These are phyloP conservation scores for Orthosia cruda DNA, from an alignment of 2,888 invertebrate species.

Conservation along the genomic window DNA sequence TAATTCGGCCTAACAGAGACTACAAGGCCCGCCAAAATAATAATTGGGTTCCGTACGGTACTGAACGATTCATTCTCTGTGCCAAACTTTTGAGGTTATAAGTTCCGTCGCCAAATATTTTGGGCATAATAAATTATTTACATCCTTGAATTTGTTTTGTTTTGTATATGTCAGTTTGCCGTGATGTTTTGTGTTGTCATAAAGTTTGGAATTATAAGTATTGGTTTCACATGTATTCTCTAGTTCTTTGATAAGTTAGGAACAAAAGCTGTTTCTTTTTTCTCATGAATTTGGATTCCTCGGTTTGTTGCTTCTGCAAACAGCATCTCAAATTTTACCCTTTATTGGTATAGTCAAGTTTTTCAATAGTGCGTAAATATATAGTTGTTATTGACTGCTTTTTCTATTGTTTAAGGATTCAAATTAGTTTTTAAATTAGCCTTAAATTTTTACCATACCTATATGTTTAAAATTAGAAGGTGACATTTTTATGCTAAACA, in stretches of 20 bases:
- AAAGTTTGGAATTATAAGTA: constrained; percentile 47
- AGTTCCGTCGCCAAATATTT: constrained; percentile 59
- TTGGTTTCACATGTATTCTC: constrained; percentile 10
- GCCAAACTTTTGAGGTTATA: constrained; percentile 61
- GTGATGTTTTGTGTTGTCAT: constrained; percentile 33
- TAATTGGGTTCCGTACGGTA: constrained; percentile 81
- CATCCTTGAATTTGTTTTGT: constrained; percentile 50
- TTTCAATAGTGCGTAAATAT: not conserved
- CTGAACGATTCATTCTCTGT: constrained; percentile 54
- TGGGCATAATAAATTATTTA: constrained; percentile 44
- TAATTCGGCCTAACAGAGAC: constrained; percentile 79
- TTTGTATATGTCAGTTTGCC: constrained; percentile 17
- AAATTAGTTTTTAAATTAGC: not conserved
- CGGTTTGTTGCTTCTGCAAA: not conserved
- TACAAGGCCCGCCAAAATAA: constrained; percentile 84
- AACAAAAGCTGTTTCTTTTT: not conserved
- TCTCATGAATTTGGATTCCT: not conserved
- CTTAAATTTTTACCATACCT: not conserved
- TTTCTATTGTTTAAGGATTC: not conserved
- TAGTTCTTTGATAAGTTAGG: constrained; percentile 3
- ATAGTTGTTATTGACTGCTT: no score
- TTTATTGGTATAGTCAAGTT: not conserved
- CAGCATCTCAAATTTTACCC: not conserved
- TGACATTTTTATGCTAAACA: not conserved
- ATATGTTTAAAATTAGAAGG: not conserved